phyloP scores from a whole-genome alignment of 92 coral and sea anemone species.

The Zoanthus solanderi region DNA sequence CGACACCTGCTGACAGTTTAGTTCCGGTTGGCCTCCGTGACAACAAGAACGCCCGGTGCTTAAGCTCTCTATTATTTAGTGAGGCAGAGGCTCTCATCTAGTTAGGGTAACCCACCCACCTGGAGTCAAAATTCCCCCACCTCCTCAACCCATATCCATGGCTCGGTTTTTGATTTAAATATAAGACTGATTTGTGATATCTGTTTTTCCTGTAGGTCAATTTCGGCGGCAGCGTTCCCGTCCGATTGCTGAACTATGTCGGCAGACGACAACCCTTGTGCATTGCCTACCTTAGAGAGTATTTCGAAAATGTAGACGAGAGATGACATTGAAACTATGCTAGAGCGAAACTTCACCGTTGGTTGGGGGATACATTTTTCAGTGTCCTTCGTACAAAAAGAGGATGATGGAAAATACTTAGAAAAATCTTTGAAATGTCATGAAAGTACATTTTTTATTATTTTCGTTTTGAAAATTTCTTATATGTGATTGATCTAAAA shows the following conservation, averaged over 20 bases:
- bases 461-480: neutral
- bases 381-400: neutral
- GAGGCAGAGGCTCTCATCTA: no score
- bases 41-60: no score
- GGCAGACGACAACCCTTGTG: constrained; percentile 90
- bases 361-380: neutral
- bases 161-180: neutral
- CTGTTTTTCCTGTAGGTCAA: constrained; percentile 61
- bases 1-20: no score
- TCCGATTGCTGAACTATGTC: constrained; percentile 74
- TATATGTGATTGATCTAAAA: neutral
- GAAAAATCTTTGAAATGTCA: neutral
- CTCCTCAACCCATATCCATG: neutral
- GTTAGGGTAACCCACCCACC: no score
- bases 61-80: no score
- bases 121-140: neutral
- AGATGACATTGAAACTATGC: neutral
- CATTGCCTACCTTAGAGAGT: constrained; percentile 80
- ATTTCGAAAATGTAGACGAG: constrained; percentile 65
- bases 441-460: neutral
- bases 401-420: neutral
- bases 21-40: no score
- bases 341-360: neutral
- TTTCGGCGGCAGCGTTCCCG: constrained; percentile 86
- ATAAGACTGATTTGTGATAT: neutral